phyloP scores from a whole-genome alignment of 2,113 vertebrate genomes.

The Fukomys damarensis region DNA sequence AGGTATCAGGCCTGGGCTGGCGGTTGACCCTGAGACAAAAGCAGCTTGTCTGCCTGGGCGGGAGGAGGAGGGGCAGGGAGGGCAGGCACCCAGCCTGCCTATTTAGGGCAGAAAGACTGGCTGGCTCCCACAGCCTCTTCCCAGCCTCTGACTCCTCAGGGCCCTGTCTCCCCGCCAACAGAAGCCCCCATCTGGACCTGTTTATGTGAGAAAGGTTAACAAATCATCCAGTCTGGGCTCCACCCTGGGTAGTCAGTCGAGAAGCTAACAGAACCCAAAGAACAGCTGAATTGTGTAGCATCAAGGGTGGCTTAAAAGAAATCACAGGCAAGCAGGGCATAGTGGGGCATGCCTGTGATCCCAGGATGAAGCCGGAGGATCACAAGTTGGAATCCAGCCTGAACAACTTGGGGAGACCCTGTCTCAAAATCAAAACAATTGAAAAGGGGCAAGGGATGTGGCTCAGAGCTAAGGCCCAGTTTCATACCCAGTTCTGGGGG shows the following conservation, averaged over 20 bases:
- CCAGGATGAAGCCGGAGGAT: not conserved
- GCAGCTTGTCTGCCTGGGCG: constrained; percentile 66
- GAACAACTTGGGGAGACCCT: not conserved
- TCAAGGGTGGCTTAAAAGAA: not conserved
- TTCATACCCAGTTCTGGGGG: not conserved
- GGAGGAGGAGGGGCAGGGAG: constrained; percentile 60
- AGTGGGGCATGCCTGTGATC: not conserved
- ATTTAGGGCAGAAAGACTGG: constrained; percentile 80
- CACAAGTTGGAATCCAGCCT: not conserved
- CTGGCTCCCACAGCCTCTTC: not conserved
- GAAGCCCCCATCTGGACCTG: constrained; percentile 69
- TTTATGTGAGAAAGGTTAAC: constrained; percentile 56
- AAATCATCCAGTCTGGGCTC: not conserved
- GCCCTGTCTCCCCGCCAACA: not conserved
- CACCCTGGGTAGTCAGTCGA: not conserved
- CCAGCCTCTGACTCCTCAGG: constrained; percentile 1
- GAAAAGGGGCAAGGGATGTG: not conserved
- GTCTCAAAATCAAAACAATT: not conserved
- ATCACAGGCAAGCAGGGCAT: not conserved
- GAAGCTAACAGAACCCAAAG: constrained; percentile 11
- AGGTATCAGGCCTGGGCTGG: constrained; percentile 1
- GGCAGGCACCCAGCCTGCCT: constrained; percentile 68
- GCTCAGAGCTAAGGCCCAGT: not conserved
- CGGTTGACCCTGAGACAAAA: constrained; percentile 82
- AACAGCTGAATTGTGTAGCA: not conserved